Conservation (phyloP, 2,888 invertebrate species). For the Drepanosiphum platanoidis region DNA sequence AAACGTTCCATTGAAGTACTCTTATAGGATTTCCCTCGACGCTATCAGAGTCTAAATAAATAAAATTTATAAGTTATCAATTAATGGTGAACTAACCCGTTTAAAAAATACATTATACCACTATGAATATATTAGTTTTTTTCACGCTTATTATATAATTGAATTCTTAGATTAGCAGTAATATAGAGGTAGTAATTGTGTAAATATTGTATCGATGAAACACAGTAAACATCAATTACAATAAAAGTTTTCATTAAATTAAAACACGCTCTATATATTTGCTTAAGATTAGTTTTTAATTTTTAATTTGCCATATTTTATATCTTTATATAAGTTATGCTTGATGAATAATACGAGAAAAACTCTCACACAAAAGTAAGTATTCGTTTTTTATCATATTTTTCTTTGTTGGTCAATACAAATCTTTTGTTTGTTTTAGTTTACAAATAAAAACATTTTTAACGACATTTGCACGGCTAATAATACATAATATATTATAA, state of each 20-base stretch:
- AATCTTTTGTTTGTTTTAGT: not conserved
- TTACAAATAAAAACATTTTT: not conserved
- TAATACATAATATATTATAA: too few relatives aligned
- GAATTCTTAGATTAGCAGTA: not conserved
- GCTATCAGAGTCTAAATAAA: slow-evolving; percentile 43
- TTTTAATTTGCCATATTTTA: too few relatives aligned
- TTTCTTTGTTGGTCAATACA: too few relatives aligned
- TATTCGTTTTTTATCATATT: too few relatives aligned
- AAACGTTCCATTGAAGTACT: slow-evolving; percentile 77
- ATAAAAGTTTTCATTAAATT: not conserved
- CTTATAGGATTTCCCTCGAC: slow-evolving; percentile 67
- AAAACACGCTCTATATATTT: too few relatives aligned
- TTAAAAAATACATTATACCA: not conserved
- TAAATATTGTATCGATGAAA: not conserved
- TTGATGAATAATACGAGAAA: too few relatives aligned
- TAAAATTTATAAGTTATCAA: not conserved
- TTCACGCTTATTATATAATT: not conserved
- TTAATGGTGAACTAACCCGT: not conserved
- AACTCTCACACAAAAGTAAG: too few relatives aligned
- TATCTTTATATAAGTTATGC: too few relatives aligned
- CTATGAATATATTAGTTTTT: not conserved
- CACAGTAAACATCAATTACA: not conserved
- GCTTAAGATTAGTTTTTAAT: too few relatives aligned
- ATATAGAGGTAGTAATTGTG: not conserved
- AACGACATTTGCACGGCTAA: not conserved